Evolutionary conservation across 2,888 invertebrate species (phyloP).

Genomic region (Lithophane semibrunnea): DNA sequence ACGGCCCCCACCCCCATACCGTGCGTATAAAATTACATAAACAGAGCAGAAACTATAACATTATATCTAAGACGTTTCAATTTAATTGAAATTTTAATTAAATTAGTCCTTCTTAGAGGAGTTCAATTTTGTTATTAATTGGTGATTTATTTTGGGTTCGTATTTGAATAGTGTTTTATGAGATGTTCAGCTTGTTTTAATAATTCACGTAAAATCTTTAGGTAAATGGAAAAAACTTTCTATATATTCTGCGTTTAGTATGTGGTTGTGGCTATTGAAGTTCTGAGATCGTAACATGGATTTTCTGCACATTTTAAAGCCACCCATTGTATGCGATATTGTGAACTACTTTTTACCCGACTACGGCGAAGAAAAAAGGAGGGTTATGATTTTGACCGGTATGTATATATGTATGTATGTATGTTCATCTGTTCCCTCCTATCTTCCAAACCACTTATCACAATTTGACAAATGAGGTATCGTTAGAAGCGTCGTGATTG

Average conservation of each 20-base stretch:
- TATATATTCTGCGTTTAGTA: background rate
- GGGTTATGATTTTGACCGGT: too few relatives aligned
- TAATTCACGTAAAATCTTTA: background rate
- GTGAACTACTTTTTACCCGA: too few relatives aligned
- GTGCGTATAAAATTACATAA: conserved; percentile 78
- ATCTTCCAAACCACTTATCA: too few relatives aligned
- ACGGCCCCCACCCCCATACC: conserved; percentile 37
- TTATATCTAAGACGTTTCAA: conserved; percentile 70
- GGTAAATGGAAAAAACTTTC: background rate
- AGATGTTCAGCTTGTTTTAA: background rate
- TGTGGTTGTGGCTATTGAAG: background rate
- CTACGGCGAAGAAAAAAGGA: too few relatives aligned
- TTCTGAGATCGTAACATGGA: background rate
- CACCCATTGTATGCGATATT: background rate
- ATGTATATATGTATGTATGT: too few relatives aligned
- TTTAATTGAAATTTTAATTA: conserved; percentile 81
- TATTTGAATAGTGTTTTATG: background rate
- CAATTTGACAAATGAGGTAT: too few relatives aligned
- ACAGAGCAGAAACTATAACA: conserved; percentile 71
- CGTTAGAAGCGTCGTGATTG: too few relatives aligned
- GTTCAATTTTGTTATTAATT: conserved; percentile 56
- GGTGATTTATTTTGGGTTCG: conserved; percentile 5
- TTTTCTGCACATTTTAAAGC: background rate
- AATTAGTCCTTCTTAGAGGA: conserved; percentile 62
- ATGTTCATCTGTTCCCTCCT: too few relatives aligned